These are phyloP conservation scores for Dynastes hyllus DNA, from an alignment of 2,888 invertebrate species.

Conservation along the genomic window DNA sequence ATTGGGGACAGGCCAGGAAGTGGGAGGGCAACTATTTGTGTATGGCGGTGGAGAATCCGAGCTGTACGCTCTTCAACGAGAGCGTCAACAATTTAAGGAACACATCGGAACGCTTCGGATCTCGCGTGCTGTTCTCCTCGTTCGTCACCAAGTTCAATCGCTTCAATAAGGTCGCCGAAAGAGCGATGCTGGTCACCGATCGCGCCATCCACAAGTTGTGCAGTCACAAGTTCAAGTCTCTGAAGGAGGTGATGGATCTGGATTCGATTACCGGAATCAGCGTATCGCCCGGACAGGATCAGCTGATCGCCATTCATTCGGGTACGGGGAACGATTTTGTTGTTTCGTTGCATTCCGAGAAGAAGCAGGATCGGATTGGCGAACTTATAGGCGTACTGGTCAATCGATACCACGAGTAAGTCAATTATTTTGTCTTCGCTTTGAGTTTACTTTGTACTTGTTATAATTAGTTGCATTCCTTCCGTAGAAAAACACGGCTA, in stretches of 20 bases:
- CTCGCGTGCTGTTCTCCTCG: constrained; percentile 78
- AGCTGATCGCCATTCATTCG: constrained; percentile 90
- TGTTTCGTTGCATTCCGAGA: constrained; percentile 77
- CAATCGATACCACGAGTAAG: constrained; percentile 85
- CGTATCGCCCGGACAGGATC: constrained; percentile 89
- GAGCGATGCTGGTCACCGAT: constrained; percentile 92
- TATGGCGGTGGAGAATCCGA: constrained; percentile 79
- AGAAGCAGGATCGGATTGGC: constrained; percentile 84
- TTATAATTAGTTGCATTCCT: background rate
- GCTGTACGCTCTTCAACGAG: constrained; percentile 78
- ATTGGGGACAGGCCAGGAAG: constrained; percentile 85
- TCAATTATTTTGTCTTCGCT: constrained; percentile 58
- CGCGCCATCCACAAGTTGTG: constrained; percentile 91
- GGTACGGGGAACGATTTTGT: constrained; percentile 93
- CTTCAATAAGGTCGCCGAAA: constrained; percentile 80
- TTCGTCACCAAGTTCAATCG: constrained; percentile 82
- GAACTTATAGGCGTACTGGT: constrained; percentile 89
- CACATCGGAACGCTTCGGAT: constrained; percentile 75
- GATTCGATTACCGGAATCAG: constrained; percentile 83
- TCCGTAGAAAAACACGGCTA: background rate
- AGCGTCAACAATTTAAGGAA: constrained; percentile 81
- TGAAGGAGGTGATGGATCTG: constrained; percentile 81
- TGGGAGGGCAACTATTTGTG: constrained; percentile 92
- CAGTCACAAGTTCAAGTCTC: constrained; percentile 87
- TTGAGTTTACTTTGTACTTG: background rate